A percentile compares a stretch with the other conserved stretches of the same genome.
These are phyloP conservation scores for Ooceraea biroi DNA, from an alignment of 1,140 invertebrate genomes.

Conservation along the genomic window DNA sequence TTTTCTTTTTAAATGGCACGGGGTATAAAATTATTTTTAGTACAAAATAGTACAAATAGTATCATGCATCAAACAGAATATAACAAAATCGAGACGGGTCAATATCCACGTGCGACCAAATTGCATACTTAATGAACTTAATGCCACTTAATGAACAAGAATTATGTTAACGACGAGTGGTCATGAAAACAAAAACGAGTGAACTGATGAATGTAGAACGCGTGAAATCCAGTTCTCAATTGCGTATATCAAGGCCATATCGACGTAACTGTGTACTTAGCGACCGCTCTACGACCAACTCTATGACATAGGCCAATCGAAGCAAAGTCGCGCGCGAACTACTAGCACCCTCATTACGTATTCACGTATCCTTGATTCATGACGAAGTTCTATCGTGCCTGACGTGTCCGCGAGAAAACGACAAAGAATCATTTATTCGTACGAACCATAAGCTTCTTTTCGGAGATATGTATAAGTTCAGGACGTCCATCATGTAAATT, in stretches of 20 bases:
- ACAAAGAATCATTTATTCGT: slow-evolving; percentile 6
- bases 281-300: slow-evolving; percentile 7
- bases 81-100: neutral
- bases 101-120: neutral
- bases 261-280: slow-evolving; percentile 37
- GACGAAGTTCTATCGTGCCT: slow-evolving; percentile 62
- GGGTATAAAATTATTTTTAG: no score
- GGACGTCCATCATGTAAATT: neutral
- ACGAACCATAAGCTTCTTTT: slow-evolving; percentile 23
- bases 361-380: slow-evolving; percentile 70
- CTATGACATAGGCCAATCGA: slow-evolving; percentile 46
- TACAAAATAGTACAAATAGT: neutral
- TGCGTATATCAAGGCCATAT: slow-evolving; percentile 56
- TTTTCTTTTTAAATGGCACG: no score
- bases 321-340: slow-evolving; percentile 10
- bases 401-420: slow-evolving; percentile 61
- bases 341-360: slow-evolving; percentile 55
- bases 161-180: neutral
- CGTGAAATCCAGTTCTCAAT: slow-evolving; percentile 57
- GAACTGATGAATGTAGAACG: slow-evolving; percentile 33
- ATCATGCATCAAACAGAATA: neutral
- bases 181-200: slow-evolving; percentile 12
- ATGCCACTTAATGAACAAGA: neutral
- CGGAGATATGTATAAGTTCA: slow-evolving; percentile 35
- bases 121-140: neutral